Evolutionary conservation across 2,797 vertebrate species (phyloP).

Genomic region (Danio tinwini): DNA sequence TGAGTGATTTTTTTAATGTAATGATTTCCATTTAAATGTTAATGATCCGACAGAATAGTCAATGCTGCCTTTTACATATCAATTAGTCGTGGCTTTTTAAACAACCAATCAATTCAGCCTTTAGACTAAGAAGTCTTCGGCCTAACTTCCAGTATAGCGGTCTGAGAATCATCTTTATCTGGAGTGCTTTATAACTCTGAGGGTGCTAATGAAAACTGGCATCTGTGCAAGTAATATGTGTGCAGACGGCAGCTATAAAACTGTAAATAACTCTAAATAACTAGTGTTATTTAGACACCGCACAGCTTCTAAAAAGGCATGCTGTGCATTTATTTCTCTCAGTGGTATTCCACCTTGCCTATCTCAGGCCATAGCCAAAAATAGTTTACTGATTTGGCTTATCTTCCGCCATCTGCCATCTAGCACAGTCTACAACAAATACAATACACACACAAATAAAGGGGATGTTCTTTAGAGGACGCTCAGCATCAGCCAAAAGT

Average conservation of each 20-base stretch:
- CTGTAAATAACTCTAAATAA: constrained; percentile 22
- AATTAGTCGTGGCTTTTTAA: constrained; percentile 50
- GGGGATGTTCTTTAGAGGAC: not conserved
- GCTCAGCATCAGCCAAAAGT: constrained; percentile 1
- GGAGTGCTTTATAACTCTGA: not conserved
- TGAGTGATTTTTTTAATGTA: constrained; percentile 53
- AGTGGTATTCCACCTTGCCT: constrained; percentile 27
- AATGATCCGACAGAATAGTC: constrained; percentile 55
- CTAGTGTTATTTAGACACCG: constrained; percentile 12
- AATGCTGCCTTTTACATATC: constrained; percentile 56
- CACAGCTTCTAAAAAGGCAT: constrained; percentile 13
- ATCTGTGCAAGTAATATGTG: constrained; percentile 16
- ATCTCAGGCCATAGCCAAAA: constrained; percentile 2
- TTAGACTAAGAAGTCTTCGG: not conserved
- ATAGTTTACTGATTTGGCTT: constrained; percentile 15
- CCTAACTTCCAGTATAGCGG: not conserved
- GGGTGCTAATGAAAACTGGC: not conserved
- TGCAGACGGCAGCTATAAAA: not conserved
- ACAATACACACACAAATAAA: not conserved
- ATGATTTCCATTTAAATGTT: constrained; percentile 62
- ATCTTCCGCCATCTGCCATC: constrained; percentile 12
- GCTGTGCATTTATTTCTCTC: constrained; percentile 22
- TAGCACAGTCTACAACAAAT: not conserved
- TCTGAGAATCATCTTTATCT: not conserved
- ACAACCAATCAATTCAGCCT: constrained; percentile 26